A percentile compares a stretch with the other conserved stretches of the same genome.
These are phyloP conservation scores for Synergus japonicus DNA, from an alignment of 2,888 invertebrate genomes.

Conservation along the genomic window DNA sequence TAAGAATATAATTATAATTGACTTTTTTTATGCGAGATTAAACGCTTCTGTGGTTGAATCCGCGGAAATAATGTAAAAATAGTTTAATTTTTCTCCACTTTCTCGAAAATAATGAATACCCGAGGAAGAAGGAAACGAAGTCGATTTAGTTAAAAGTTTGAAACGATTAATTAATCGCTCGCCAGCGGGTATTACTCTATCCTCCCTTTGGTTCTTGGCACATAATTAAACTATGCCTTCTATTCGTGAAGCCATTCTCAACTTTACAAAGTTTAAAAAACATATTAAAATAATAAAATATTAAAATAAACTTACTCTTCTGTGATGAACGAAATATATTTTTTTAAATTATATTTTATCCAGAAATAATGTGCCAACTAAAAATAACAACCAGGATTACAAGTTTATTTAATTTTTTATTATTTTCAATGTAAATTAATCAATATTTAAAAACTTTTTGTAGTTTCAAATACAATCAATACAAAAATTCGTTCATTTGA, in stretches of 20 bases:
- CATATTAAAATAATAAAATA: constrained; percentile 8
- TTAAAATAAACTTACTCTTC: not conserved
- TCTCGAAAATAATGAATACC: constrained; percentile 38
- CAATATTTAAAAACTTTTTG: too few species aligned
- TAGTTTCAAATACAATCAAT: too few species aligned
- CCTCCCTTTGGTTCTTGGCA: constrained; percentile 45
- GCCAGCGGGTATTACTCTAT: constrained; percentile 39
- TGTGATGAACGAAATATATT: too few species aligned
- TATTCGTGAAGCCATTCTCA: constrained; percentile 35
- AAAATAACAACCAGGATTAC: too few species aligned
- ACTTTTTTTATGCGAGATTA: too few species aligned
- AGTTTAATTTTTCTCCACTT: not conserved
- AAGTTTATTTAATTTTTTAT: too few species aligned
- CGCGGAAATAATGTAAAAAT: not conserved
- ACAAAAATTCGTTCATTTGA: too few species aligned
- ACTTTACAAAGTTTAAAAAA: constrained; percentile 54
- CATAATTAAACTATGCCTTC: constrained; percentile 50
- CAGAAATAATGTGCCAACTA: too few species aligned
- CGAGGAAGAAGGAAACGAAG: constrained; percentile 51
- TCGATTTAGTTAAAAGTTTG: constrained; percentile 70
- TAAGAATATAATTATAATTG: too few species aligned
- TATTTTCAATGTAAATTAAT: too few species aligned
- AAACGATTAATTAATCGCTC: constrained; percentile 69
- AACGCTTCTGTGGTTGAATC: not conserved
- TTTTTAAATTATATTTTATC: too few species aligned